phyloP scores from a whole-genome alignment of 2,113 vertebrate genomes.

The Conger conger region DNA sequence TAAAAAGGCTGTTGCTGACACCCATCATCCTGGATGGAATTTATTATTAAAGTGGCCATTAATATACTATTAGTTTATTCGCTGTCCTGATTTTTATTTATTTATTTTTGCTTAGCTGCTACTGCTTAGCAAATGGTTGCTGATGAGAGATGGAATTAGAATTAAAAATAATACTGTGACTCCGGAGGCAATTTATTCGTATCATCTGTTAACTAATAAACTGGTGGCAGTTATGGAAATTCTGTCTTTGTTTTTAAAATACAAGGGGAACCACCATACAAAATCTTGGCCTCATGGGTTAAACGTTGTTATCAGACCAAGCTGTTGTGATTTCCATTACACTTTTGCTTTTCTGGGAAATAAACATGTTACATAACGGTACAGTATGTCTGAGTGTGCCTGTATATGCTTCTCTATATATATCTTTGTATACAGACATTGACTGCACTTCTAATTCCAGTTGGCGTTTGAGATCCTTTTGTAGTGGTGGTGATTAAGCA shows the following conservation, averaged over 20 bases:
- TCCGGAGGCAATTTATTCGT: constrained; percentile 65
- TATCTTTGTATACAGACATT: constrained; percentile 8
- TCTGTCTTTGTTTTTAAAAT: constrained; percentile 21
- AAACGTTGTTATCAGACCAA: constrained; percentile 21
- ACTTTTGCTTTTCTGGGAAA: constrained; percentile 2
- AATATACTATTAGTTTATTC: constrained; percentile 69
- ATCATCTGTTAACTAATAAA: constrained; percentile 30
- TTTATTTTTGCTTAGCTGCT: background rate
- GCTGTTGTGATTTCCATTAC: constrained; percentile 9
- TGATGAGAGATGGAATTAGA: constrained; percentile 54
- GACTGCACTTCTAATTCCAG: background rate
- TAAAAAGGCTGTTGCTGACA: constrained; percentile 59
- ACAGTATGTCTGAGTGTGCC: background rate
- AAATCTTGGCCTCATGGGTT: constrained; percentile 30
- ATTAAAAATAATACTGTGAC: constrained; percentile 47
- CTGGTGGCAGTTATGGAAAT: constrained; percentile 24
- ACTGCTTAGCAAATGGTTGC: constrained; percentile 63
- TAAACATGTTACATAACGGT: background rate
- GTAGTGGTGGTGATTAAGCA: constrained; percentile 17
- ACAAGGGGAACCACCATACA: constrained; percentile 14
- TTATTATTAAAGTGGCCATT: constrained; percentile 60
- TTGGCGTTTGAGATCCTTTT: constrained; percentile 18
- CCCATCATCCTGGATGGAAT: constrained; percentile 53
- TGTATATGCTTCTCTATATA: background rate
- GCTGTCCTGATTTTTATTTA: constrained; percentile 53